Evolutionary conservation across 2,888 invertebrate genomes (phyloP), one percentile per base, ranked within the genome.

Genomic region (Calameuta filiformis): DNA sequence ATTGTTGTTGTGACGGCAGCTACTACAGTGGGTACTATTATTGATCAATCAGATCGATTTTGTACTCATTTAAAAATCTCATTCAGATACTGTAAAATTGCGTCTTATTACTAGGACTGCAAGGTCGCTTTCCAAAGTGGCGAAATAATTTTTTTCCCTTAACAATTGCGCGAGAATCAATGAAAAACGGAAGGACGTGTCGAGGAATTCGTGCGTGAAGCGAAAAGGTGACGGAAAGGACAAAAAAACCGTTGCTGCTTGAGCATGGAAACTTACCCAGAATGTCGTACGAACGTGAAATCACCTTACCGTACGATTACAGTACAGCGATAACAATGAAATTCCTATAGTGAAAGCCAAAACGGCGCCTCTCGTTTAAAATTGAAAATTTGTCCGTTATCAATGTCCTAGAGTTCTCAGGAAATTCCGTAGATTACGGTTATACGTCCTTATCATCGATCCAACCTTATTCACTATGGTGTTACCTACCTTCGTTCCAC

Each of bases 1-100:
- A 94, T 86, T 94, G 94, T 87, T 94, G 94, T 86, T 94, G 94
- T 88, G 94, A 95, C 83, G 93, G 93, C 87, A 93, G 93, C 89
- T 92, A 93, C 88, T 93, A 93, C 78, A 93, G 94, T 94, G 87
- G 89, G 89, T 86, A 79, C 77, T 56, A 56, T 23, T 56, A 56
- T 2, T 9, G 31, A 68, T 35, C 37, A 12, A 31, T 56, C 56
- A 23, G 23, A 56, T 56, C 1, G 56, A 56, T 23, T 56, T 15
- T 56, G 23, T 56, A 30, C 35, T 68, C 71, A 30, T 11, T 56
- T 69, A 40, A 15, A 23, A 1, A 76, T 31, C 15, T 56, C 23
- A 23, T 56, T 56, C 15, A 56, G 23, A 1, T 23, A 56, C 23
- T 56, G 23, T 56, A 56, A 23, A 56, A 56, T 23, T 56, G 2